Evolutionary conservation across 2,888 invertebrate species (phyloP).

Genomic region (Cephus pulcher): DNA sequence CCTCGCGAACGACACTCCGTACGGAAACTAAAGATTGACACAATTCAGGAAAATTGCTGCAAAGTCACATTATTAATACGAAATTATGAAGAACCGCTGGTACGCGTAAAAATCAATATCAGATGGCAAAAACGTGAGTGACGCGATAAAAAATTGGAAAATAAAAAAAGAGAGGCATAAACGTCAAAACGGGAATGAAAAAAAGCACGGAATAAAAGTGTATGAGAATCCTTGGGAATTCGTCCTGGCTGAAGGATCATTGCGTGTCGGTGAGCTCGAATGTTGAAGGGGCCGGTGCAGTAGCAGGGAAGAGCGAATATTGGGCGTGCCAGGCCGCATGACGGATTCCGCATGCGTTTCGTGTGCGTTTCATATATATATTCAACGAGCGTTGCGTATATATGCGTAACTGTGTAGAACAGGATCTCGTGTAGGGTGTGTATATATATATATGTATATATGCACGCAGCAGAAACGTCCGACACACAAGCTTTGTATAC

Average conservation of each 20-base stretch:
- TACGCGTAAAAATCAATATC: no score
- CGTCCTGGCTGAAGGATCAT: not conserved
- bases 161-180: not conserved
- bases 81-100: not conserved
- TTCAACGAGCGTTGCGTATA: slow-evolving; percentile 3
- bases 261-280: not conserved
- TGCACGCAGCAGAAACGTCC: slow-evolving; percentile 5
- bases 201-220: not conserved
- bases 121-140: no score
- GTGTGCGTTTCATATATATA: slow-evolving; percentile 12
- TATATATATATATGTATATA: no score
- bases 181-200: not conserved
- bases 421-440: not conserved
- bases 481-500: not conserved
- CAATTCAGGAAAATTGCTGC: not conserved
- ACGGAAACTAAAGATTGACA: not conserved
- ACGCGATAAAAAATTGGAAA: no score
- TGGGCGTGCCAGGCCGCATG: slow-evolving; percentile 18
- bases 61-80: not conserved
- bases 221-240: not conserved
- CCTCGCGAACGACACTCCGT: not conserved
- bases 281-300: not conserved
- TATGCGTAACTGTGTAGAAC: not conserved
- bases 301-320: slow-evolving; percentile 1
- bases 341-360: slow-evolving; percentile 9